These are phyloP conservation scores for Acestrorhynchus altus DNA, from an alignment of 2,797 vertebrate species.

Conservation along the genomic window DNA sequence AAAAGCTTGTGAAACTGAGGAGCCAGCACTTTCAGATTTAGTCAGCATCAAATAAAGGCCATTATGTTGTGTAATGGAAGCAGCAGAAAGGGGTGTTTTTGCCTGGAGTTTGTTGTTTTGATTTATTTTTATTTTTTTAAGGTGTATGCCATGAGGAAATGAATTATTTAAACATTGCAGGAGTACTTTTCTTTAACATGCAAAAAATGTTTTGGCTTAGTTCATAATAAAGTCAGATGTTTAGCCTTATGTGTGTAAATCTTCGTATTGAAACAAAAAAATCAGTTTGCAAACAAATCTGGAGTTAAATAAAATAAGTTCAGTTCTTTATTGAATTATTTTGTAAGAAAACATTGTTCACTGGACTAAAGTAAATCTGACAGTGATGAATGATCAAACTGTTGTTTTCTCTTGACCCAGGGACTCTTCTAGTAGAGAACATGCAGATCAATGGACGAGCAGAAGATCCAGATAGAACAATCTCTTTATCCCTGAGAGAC, in stretches of 20 bases:
- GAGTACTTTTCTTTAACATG: conserved; percentile 6
- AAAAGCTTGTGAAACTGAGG: conserved; percentile 10
- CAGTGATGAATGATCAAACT: background rate
- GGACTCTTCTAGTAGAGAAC: conserved; percentile 87
- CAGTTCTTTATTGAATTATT: background rate
- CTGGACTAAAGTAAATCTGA: background rate
- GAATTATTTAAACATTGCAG: conserved; percentile 16
- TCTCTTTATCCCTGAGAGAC: conserved; percentile 83
- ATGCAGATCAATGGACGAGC: conserved; percentile 89
- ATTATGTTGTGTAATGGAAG: conserved; percentile 6
- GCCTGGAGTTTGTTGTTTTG: background rate
- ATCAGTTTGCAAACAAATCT: background rate
- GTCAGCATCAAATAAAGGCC: conserved; percentile 8
- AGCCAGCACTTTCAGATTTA: conserved; percentile 12
- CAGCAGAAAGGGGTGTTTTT: background rate
- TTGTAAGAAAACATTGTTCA: background rate
- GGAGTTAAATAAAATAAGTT: too few species aligned
- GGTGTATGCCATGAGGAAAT: background rate
- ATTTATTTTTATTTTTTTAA: background rate
- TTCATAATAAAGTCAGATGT: background rate
- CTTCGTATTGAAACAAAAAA: background rate
- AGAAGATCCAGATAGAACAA: conserved; percentile 81
- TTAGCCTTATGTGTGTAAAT: background rate
- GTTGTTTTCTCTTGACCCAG: conserved; percentile 68
- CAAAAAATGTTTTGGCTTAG: background rate